Evolutionary conservation across 2,888 invertebrate genomes (phyloP).

Genomic region (Amblyjoppa fuscipennis): DNA sequence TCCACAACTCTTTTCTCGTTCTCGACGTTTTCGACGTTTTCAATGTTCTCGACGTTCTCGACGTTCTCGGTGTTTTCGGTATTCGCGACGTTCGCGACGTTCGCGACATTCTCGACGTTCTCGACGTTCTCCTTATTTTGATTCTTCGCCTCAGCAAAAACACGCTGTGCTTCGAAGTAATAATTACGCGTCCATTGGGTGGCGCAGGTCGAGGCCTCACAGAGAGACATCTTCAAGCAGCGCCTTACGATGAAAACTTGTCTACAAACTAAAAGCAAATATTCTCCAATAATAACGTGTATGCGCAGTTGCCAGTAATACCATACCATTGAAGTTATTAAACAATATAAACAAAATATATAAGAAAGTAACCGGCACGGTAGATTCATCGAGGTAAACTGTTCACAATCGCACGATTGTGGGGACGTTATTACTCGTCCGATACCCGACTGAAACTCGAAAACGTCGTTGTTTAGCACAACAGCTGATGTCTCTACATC

Average conservation of each 20-base stretch:
- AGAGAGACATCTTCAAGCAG: conserved; percentile 35
- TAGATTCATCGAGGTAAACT: conserved; percentile 47
- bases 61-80: neutral
- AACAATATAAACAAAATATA: neutral
- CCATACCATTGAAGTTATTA: neutral
- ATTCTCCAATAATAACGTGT: neutral
- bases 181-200: conserved; percentile 57
- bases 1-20: neutral
- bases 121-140: neutral
- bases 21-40: neutral
- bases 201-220: conserved; percentile 48
- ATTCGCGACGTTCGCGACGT: neutral
- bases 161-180: conserved; percentile 44
- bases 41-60: neutral
- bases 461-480: neutral
- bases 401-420: conserved; percentile 46
- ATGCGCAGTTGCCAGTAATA: neutral
- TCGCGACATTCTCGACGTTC: neutral
- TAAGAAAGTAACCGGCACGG: conserved; percentile 49
- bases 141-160: conserved; percentile 13
- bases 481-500: neutral
- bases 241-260: conserved; percentile 50
- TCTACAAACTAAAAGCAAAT: conserved; percentile 24
- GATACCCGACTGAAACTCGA: neutral
- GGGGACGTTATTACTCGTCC: conserved; percentile 14